A percentile compares a stretch with the other conserved stretches of the same genome.
Evolutionary conservation across 2,113 vertebrate species (phyloP).

Genomic region (Heliornis fulica): DNA sequence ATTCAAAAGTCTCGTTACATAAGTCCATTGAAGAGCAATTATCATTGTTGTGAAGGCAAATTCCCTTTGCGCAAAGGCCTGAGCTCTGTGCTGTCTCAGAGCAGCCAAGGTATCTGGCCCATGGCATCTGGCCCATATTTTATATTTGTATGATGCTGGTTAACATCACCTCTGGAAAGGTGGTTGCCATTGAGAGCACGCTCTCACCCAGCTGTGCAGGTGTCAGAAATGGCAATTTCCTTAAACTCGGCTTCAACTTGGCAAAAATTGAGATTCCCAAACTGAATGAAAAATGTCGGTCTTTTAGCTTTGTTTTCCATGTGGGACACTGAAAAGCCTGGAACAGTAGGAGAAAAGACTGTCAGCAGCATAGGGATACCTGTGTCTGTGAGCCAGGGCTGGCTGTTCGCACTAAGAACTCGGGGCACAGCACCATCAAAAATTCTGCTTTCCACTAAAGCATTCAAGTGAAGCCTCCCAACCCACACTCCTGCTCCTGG

Average conservation of each 20-base stretch:
- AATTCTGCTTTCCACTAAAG: not conserved
- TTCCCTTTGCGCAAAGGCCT: not conserved
- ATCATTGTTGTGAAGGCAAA: not conserved
- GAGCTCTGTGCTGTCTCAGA: not conserved
- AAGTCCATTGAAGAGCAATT: constrained; percentile 5
- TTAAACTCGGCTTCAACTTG: not conserved
- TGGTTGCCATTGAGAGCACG: not conserved
- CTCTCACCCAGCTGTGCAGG: not conserved
- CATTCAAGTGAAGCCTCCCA: not conserved
- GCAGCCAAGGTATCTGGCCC: not conserved
- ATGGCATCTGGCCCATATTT: not conserved
- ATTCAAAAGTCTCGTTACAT: constrained; percentile 5
- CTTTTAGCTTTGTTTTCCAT: not conserved
- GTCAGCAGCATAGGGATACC: not conserved
- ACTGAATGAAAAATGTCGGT: fast-evolving
- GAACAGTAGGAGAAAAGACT: not conserved
- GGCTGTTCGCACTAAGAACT: not conserved
- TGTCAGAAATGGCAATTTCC: not conserved
- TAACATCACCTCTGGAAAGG: not conserved
- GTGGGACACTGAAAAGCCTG: not conserved
- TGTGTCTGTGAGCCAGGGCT: not conserved
- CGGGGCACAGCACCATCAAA: not conserved
- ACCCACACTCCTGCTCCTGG: not conserved
- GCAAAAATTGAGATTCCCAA: not conserved
- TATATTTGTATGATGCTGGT: not conserved